Evolutionary conservation across 2,113 vertebrate species (phyloP).

Genomic region (Gambusia affinis): DNA sequence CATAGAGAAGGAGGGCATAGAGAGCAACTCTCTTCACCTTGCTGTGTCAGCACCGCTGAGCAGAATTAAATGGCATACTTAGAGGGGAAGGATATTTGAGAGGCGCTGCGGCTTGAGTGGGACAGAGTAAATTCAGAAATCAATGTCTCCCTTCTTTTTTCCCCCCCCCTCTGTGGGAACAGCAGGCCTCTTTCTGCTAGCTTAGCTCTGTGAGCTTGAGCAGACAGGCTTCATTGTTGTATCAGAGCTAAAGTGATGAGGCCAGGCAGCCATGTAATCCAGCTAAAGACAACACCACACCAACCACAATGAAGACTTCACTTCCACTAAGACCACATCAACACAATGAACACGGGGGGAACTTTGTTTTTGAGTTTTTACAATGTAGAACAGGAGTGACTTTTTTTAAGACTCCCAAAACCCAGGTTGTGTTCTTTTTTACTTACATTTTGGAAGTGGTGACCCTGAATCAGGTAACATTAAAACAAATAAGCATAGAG

Average conservation of each 20-base stretch:
- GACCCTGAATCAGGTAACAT: too few relatives aligned
- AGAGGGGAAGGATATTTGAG: constrained; percentile 61
- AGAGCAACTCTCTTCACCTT: constrained; percentile 54
- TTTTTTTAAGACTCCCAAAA: background rate
- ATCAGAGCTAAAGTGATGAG: constrained; percentile 70
- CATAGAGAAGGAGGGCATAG: constrained; percentile 5
- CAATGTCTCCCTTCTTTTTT: constrained; percentile 40
- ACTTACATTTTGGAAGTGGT: background rate
- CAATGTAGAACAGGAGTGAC: background rate
- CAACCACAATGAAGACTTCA: constrained; percentile 34
- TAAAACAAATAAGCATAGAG: too few relatives aligned
- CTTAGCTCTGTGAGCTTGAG: constrained; percentile 66
- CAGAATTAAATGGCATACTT: constrained; percentile 65
- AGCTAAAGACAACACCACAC: constrained; percentile 63
- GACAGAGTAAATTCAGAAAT: constrained; percentile 62
- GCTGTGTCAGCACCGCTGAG: constrained; percentile 61
- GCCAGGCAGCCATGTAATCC: constrained; percentile 83
- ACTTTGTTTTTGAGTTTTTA: constrained; percentile 15
- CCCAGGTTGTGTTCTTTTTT: background rate
- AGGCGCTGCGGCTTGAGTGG: constrained; percentile 51
- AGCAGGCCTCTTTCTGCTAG: constrained; percentile 52
- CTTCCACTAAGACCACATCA: constrained; percentile 11
- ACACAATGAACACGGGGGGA: constrained; percentile 29
- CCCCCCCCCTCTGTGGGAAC: constrained; percentile 59
- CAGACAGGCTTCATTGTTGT: constrained; percentile 69